A percentile compares a stretch with the other conserved stretches of the same genome.
Evolutionary conservation across 35 echinoderm and acorn worm genomes (phyloP).

Genomic region (Ophioderma brevispina): DNA sequence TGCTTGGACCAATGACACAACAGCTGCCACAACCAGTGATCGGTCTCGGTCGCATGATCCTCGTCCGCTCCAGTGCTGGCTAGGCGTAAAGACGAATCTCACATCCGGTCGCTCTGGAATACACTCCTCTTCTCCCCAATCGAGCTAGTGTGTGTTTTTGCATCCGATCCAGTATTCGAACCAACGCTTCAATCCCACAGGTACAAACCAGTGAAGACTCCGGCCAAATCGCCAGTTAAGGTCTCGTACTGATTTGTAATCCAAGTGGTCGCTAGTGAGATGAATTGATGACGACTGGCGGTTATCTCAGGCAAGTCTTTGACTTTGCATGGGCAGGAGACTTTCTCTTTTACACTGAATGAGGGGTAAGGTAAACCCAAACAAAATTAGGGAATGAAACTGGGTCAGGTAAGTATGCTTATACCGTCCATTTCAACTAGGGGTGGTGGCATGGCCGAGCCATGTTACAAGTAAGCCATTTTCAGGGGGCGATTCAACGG

Average conservation of each 20-base stretch:
- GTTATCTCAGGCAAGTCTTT: conserved; percentile 82
- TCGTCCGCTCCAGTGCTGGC: conserved; percentile 84
- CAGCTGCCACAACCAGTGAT: conserved; percentile 86
- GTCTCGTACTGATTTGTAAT: conserved; percentile 54
- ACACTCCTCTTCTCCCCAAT: conserved; percentile 97
- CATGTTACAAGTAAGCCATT: conserved; percentile 73
- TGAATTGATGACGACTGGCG: conserved; percentile 89
- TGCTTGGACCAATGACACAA: conserved; percentile 80
- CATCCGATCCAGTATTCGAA: conserved; percentile 55
- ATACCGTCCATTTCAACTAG: conserved; percentile 95
- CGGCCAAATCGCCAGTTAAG: conserved; percentile 78
- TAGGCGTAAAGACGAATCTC: conserved; percentile 74
- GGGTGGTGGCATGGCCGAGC: conserved; percentile 85
- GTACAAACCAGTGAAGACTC: conserved; percentile 82
- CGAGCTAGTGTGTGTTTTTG: conserved; percentile 85
- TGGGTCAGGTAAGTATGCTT: conserved; percentile 83
- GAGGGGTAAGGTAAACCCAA: conserved; percentile 13
- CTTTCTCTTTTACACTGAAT: conserved; percentile 53
- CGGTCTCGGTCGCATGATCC: conserved; percentile 51
- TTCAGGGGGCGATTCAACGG: conserved; percentile 30
- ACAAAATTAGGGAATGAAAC: conserved; percentile 69
- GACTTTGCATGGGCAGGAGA: conserved; percentile 54
- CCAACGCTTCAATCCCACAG: conserved; percentile 75
- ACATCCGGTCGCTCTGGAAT: conserved; percentile 68
- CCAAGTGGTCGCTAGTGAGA: conserved; percentile 91